phyloP scores from a whole-genome alignment of 2,888 invertebrate genomes.

The Stenichneumon culpator region DNA sequence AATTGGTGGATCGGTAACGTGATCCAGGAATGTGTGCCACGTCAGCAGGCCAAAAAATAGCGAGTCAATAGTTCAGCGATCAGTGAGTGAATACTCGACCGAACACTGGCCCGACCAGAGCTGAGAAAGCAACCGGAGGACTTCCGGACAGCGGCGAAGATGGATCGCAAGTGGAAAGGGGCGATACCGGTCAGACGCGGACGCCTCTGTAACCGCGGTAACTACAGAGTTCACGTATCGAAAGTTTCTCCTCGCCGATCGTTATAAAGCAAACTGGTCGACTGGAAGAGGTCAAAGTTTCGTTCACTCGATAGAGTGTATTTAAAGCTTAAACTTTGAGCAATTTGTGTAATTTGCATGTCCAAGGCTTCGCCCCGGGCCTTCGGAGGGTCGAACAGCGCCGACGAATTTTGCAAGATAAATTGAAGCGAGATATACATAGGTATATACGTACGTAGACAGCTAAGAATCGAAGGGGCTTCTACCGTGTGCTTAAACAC shows the following conservation, averaged over 20 bases:
- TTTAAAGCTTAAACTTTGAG: slow-evolving; percentile 33
- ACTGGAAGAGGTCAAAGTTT: slow-evolving; percentile 28
- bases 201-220: slow-evolving; percentile 2
- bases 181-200: slow-evolving; percentile 52
- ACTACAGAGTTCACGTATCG: slow-evolving; percentile 1
- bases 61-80: no score
- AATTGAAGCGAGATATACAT: not conserved
- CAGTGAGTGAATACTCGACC: no score
- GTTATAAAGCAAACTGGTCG: not conserved
- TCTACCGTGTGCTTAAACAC: no score
- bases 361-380: not conserved
- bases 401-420: not conserved
- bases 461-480: no score
- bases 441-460: no score
- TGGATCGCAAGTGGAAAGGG: slow-evolving; percentile 47
- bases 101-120: not conserved
- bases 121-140: not conserved
- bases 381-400: not conserved
- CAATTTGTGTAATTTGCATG: slow-evolving; percentile 23
- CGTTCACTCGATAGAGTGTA: not conserved
- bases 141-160: slow-evolving; percentile 4
- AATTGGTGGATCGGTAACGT: no score
- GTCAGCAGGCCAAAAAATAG: no score
- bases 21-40: no score
- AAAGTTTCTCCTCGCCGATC: slow-evolving; percentile 15